Evolutionary conservation across 2,888 invertebrate genomes (phyloP).

Genomic region (Trichogramma evanescens): DNA sequence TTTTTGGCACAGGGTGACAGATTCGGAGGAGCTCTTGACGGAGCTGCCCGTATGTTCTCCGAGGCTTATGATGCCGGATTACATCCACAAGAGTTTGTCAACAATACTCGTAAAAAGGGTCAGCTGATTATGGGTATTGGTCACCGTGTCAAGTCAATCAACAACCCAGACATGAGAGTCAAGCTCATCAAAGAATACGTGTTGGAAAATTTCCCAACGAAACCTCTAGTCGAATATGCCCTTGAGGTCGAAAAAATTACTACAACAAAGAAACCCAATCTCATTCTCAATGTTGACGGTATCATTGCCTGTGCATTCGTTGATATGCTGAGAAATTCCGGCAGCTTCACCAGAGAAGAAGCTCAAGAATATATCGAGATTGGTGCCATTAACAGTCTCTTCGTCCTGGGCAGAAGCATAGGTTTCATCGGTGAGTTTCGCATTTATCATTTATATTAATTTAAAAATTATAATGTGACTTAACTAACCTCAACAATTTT

Average conservation of each 20-base stretch:
- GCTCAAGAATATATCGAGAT: conserved; percentile 96
- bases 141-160: conserved; percentile 83
- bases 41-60: conserved; percentile 95
- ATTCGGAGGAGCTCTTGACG: conserved; percentile 96
- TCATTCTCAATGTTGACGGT: conserved; percentile 98
- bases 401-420: conserved; percentile 95
- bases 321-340: conserved; percentile 88
- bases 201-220: conserved; percentile 84
- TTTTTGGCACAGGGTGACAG: conserved; percentile 72
- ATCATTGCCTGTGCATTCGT: conserved; percentile 97
- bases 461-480: background rate
- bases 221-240: conserved; percentile 91
- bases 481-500: conserved; percentile 16
- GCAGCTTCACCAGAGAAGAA: conserved; percentile 93
- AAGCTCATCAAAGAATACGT: conserved; percentile 95
- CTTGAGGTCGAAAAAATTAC: conserved; percentile 98
- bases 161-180: conserved; percentile 98
- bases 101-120: conserved; percentile 93
- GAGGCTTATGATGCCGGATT: conserved; percentile 91
- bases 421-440: conserved; percentile 78
- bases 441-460: background rate
- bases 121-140: conserved; percentile 99
- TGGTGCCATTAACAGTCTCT: conserved; percentile 95
- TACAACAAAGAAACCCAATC: conserved; percentile 98
- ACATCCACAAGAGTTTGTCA: conserved; percentile 98